Percentiles rank a stretch among this genome's conserved stretches.
Evolutionary conservation across 2,888 invertebrate species (phyloP).

Genomic region (Polydrusus cervinus): DNA sequence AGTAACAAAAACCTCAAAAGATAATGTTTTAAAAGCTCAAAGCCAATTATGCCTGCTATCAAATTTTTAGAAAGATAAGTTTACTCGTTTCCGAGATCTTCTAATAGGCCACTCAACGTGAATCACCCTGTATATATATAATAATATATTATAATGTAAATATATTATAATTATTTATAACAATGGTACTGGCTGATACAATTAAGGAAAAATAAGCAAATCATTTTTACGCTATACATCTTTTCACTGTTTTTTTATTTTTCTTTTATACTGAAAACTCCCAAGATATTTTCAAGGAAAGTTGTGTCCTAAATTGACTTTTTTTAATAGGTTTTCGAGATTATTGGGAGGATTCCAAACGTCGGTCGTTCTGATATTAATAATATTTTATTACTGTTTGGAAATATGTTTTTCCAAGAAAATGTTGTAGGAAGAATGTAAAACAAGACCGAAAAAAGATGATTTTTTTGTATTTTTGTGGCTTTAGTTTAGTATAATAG

Average conservation of each 20-base stretch:
- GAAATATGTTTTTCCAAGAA: slow-evolving; percentile 4
- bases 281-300: not conserved
- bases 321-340: slow-evolving; percentile 5
- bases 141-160: no score
- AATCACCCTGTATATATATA: no score
- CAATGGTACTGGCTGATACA: no score
- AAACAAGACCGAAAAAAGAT: not conserved
- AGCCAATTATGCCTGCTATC: no score
- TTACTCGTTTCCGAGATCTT: no score
- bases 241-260: not conserved
- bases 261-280: not conserved
- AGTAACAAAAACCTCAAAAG: no score
- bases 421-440: not conserved
- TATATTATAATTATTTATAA: no score
- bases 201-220: not conserved
- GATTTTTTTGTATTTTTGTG: not conserved
- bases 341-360: slow-evolving; percentile 3
- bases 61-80: no score
- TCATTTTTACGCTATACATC: not conserved
- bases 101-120: no score
- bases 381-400: not conserved
- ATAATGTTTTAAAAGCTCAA: no score
- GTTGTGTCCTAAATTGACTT: not conserved
- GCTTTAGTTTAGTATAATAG: not conserved
- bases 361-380: not conserved